phyloP scores from a whole-genome alignment of 2,113 vertebrate species.

The Coptodon bakossiorum region DNA sequence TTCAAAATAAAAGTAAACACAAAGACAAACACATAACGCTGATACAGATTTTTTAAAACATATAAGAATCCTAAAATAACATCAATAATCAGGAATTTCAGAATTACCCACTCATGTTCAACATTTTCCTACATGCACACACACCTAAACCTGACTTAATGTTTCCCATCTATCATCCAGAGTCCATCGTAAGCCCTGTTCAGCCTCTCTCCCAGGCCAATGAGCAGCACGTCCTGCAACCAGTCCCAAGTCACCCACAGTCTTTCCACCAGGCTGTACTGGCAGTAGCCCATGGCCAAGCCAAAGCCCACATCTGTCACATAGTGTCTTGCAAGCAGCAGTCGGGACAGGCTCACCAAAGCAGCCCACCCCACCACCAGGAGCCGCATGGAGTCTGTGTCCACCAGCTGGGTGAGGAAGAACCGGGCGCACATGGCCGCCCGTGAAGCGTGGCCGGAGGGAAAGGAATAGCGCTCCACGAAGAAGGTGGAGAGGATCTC shows the following conservation, averaged over 20 bases:
- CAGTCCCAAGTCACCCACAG: slow-evolving; percentile 81
- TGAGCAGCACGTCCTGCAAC: slow-evolving; percentile 68
- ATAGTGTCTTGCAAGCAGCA: slow-evolving; percentile 86
- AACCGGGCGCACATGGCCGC: slow-evolving; percentile 82
- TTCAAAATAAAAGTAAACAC: background rate
- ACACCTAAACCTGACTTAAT: background rate
- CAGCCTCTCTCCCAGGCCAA: slow-evolving; percentile 53
- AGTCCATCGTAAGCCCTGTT: slow-evolving; percentile 30
- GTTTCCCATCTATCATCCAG: slow-evolving; percentile 30
- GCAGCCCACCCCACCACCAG: slow-evolving; percentile 82
- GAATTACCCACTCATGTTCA: background rate
- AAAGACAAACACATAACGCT: background rate
- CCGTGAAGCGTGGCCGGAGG: slow-evolving; percentile 83
- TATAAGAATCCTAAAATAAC: background rate
- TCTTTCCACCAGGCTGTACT: slow-evolving; percentile 80
- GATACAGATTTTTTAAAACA: background rate
- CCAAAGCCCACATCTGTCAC: slow-evolving; percentile 85
- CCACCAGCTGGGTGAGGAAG: slow-evolving; percentile 78
- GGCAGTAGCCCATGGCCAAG: slow-evolving; percentile 80
- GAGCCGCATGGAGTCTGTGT: slow-evolving; percentile 76
- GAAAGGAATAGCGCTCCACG: slow-evolving; percentile 86
- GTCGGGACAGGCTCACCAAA: slow-evolving; percentile 77
- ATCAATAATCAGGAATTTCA: background rate
- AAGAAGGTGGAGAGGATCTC: slow-evolving; percentile 85
- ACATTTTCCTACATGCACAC: background rate